phyloP scores from a whole-genome alignment of 2,797 vertebrate genomes.

The Pseudomugil gertrudae region DNA sequence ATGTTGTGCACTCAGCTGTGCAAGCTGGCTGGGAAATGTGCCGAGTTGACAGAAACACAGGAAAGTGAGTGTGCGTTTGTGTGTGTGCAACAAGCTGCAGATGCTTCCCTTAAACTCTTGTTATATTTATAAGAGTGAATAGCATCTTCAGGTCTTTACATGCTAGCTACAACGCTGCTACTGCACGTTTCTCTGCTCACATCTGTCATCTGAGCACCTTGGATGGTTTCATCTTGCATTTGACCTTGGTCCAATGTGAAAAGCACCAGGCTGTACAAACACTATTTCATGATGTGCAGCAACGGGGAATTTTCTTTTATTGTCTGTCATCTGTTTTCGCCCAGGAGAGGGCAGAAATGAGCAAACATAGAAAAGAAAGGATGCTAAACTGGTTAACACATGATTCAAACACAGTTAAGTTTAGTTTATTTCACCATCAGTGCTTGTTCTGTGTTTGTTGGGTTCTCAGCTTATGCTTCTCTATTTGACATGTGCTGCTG shows the following conservation, averaged over 20 bases:
- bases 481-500: conserved; percentile 2
- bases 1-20: conserved; percentile 74
- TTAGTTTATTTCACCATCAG: background rate
- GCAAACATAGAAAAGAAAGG: background rate
- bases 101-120: conserved; percentile 66
- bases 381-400: conserved; percentile 2
- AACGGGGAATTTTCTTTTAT: conserved; percentile 6
- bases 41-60: conserved; percentile 81
- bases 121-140: conserved; percentile 72
- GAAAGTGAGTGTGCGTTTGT: conserved; percentile 40
- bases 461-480: background rate
- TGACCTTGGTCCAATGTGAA: conserved; percentile 72
- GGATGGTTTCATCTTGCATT: conserved; percentile 58
- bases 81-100: conserved; percentile 67
- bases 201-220: conserved; percentile 49
- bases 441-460: background rate
- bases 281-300: conserved; percentile 34
- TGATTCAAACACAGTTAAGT: background rate
- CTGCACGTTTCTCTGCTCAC: conserved; percentile 41
- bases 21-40: conserved; percentile 80
- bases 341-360: conserved; percentile 54
- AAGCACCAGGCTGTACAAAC: conserved; percentile 49
- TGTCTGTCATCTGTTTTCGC: background rate
- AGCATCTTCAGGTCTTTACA: conserved; percentile 44
- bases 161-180: conserved; percentile 43